Base-by-base conservation (phyloP, 1,140 invertebrate genomes). In the Brachionus angularis region DNA sequence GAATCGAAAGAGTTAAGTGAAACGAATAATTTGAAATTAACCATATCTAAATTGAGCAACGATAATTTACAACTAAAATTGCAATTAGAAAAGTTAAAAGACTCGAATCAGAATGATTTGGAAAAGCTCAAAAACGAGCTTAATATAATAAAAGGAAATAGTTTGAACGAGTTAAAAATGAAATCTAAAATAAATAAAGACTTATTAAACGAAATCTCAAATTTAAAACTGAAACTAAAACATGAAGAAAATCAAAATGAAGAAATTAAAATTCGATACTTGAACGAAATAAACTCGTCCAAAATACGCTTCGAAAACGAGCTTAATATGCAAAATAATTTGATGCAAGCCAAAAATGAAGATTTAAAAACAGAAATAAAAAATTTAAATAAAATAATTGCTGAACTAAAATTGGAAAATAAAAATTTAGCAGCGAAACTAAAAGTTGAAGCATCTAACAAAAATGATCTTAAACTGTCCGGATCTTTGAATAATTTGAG, bases 181-280 rank as follows among this genome's bases (percentile, higher is more conserved):
- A 58, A 58, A 29, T 42, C 53, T n/a, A 58, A 58, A 23, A 58
- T 34, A 39, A 58, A 58, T 39, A 36, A 34, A 12, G 33, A 39
- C 25, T 36, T 58, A 39, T 34, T 39, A 36, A 23, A 31, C 3
- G 53, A 58, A 39, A 23, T 58, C 4, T 39, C 23, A 4, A 16
- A 14, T 39, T 39, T 58, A 58, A 58, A 25, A 58, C 14, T 36
- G 25, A 58, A 58, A 23, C 33, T 58, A 21, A 58, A 58, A 25
- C 5, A 39, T 36, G 53, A 58, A 39, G 33, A 58, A 25, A 23
- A 1, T 58, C 3, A 2, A 12, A 58, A 39, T 8, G 53, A 58
- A 58, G 34, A 58, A 12, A 36, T 58, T 33, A 58, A 36, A 39
- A 12, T 25, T 25, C 14, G 25, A 14, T 58, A 23, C n/a, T 12